Conservation (phyloP, 2,113 vertebrate species). For the Trogon surrucura region DNA sequence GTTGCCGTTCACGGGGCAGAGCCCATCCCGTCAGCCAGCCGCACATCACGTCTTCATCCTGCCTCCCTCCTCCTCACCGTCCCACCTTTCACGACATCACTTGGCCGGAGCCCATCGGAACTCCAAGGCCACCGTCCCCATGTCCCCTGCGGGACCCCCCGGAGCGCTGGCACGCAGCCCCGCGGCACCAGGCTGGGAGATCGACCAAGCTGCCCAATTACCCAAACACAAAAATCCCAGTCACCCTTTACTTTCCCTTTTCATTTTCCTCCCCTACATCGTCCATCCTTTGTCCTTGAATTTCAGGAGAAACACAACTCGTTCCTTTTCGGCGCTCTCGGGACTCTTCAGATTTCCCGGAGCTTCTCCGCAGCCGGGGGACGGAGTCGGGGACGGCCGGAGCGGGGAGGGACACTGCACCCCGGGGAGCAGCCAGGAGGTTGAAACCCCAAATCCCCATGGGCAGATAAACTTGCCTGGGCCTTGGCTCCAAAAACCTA, state of each 20-base stretch:
- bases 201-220: too few species aligned
- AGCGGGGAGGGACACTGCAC: rapidly evolving
- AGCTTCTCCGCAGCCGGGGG: background rate
- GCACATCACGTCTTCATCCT: rapidly evolving
- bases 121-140: background rate
- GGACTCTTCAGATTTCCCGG: background rate
- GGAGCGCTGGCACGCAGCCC: rapidly evolving
- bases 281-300: rapidly evolving
- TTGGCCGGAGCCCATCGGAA: background rate
- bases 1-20: background rate
- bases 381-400: background rate
- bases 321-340: background rate
- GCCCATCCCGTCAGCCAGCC: background rate
- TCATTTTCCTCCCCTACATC: background rate
- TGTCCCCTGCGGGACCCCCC: rapidly evolving
- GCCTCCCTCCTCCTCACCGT: background rate
- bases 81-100: rapidly evolving
- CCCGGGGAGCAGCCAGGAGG: background rate
- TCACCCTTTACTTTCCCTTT: rapidly evolving
- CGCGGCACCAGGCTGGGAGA: background rate
- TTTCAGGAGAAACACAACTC: background rate
- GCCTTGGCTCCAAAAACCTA: background rate
- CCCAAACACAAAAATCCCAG: background rate
- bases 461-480: background rate
- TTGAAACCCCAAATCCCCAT: background rate